Base-by-base conservation (phyloP, 1,140 invertebrate genomes). In the Drosophila mayri region DNA sequence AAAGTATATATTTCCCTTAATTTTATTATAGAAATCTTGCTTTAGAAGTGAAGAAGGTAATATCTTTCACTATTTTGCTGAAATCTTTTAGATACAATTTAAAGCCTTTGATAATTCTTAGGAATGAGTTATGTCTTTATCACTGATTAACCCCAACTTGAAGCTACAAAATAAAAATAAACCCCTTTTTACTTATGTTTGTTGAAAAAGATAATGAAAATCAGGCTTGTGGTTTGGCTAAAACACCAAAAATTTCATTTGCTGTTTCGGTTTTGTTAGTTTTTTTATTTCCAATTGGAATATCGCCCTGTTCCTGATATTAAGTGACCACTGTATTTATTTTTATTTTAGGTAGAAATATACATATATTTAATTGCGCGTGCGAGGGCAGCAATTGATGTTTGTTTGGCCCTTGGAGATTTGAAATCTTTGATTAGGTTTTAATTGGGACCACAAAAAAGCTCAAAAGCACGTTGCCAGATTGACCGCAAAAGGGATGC, bases 341-440 rank as follows among this genome's bases (percentile, higher is more conserved):
- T 61, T 28, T 37, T 52, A 32, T 62, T 35, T 52, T 20, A 20
- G 35, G 28, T 50, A 14, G 3, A 49, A n/a, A 20, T 38, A 2
- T 44, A n/a, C 18, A 20, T 54, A 10, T 11, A 11, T 28, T 37
- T 47, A 47, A 40, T 58, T 74, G 30, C 58, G 55, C 38, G 14
- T 32, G 18, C 49, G 40, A 38, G 25, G n/a, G 46, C 30, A 64
- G 28, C 30, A 32, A 58, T 22, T 43, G 18, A 43, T 49, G 20
- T 49, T 52, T 16, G 18, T 4, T 25, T 25, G 30, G 30, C 41
- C 72, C 44, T 32, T 22, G 22, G 54, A 49, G 71, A 75, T 11
- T 75, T 32, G 12, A 54, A 74, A 47, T 66, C 38, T 40, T 41
- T 52, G 46, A 59, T 76, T 52, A 57, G 61, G n/a, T 54, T 66